These are phyloP conservation scores for Gymnoscelis rufifasciata DNA, from an alignment of 2,888 invertebrate genomes.

Conservation along the genomic window DNA sequence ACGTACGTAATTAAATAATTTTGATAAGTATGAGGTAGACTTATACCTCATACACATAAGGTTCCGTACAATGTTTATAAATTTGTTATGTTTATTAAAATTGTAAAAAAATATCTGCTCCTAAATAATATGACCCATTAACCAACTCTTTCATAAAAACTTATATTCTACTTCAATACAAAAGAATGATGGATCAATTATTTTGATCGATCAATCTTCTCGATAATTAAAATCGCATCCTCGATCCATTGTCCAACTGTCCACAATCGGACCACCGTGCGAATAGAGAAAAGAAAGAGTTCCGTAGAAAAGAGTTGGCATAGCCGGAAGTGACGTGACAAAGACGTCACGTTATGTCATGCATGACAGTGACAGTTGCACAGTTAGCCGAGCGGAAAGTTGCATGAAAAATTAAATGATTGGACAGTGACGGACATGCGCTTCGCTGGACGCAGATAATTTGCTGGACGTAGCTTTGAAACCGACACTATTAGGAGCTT, in stretches of 20 bases:
- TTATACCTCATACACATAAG: too few relatives aligned
- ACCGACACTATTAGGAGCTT: neutral
- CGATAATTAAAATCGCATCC: slow-evolving; percentile 23
- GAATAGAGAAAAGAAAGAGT: slow-evolving; percentile 12
- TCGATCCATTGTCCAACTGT: slow-evolving; percentile 15
- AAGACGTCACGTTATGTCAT: slow-evolving; percentile 28
- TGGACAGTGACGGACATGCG: slow-evolving; percentile 31
- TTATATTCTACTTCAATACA: slow-evolving; percentile 4
- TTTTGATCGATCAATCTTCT: slow-evolving; percentile 21
- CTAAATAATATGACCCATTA: too few relatives aligned
- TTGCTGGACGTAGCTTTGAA: neutral
- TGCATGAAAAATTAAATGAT: slow-evolving; percentile 8
- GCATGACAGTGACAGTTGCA: slow-evolving; percentile 39
- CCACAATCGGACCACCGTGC: slow-evolving; percentile 40
- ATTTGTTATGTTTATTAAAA: too few relatives aligned
- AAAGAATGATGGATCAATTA: slow-evolving; percentile 12
- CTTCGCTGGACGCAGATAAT: slow-evolving; percentile 22
- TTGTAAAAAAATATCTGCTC: too few relatives aligned
- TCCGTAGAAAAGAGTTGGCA: slow-evolving; percentile 34
- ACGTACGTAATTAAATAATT: too few relatives aligned
- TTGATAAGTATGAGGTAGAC: too few relatives aligned
- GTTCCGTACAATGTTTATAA: too few relatives aligned
- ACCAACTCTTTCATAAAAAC: too few relatives aligned
- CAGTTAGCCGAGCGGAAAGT: slow-evolving; percentile 30
- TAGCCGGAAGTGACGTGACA: slow-evolving; percentile 33